A percentile compares a stretch with the other conserved stretches of the same genome.
Conservation (phyloP, 2,797 vertebrate genomes). For the Mastacembelus armatus region DNA sequence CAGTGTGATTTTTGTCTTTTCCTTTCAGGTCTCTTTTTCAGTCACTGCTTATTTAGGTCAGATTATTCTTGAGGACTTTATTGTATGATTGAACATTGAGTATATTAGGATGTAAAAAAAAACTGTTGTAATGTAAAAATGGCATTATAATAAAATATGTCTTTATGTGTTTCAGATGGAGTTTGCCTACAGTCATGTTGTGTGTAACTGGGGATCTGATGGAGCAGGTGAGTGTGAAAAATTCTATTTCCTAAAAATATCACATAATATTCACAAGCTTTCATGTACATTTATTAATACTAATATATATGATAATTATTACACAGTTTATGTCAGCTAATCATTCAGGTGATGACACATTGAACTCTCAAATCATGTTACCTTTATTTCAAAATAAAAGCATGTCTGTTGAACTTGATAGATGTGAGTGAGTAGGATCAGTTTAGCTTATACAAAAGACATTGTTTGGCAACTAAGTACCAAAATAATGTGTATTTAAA, state of each 20-base stretch:
- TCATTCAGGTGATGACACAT: background rate
- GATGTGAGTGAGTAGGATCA: too few species aligned
- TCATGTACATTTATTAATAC: too few species aligned
- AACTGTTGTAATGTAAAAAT: too few species aligned
- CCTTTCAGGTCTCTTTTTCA: background rate
- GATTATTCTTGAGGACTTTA: fast-evolving
- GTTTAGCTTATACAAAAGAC: too few species aligned
- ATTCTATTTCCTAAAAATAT: background rate
- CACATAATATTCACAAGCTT: background rate
- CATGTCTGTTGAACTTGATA: background rate
- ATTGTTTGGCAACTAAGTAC: too few species aligned
- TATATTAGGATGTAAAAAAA: background rate
- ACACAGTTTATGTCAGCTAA: background rate
- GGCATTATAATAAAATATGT: background rate
- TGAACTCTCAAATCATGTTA: background rate
- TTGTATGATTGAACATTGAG: fast-evolving
- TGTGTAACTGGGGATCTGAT: slow-evolving; percentile 79
- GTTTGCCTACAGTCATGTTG: slow-evolving; percentile 84
- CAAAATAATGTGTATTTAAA: background rate
- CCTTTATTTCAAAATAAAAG: background rate
- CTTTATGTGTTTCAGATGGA: slow-evolving; percentile 73
- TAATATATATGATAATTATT: too few species aligned
- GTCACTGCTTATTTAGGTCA: background rate
- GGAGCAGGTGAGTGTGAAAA: slow-evolving; percentile 51
- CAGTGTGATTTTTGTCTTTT: background rate